Conservation (phyloP, 2,797 vertebrate genomes). For the Halcyon smyrnensis region DNA sequence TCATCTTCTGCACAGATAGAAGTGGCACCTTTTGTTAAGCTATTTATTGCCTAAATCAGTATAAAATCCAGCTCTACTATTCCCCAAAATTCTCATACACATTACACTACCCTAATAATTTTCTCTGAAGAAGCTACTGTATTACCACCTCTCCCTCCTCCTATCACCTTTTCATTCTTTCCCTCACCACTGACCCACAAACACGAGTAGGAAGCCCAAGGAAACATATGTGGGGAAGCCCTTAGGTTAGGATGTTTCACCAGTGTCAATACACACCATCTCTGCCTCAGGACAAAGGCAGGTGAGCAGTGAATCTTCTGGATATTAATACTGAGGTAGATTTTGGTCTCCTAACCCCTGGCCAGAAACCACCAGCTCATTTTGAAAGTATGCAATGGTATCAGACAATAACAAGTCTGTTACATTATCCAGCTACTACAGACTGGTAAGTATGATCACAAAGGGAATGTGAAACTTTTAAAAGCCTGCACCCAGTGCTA, state of each 20-base stretch:
- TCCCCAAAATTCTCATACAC: neutral
- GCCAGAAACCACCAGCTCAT: neutral
- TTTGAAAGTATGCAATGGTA: neutral
- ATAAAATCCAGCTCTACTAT: neutral
- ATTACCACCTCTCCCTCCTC: neutral
- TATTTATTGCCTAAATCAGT: neutral
- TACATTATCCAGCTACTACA: neutral
- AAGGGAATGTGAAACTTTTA: neutral
- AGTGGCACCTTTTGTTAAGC: neutral
- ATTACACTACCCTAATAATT: neutral
- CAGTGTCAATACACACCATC: neutral
- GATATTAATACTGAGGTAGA: neutral
- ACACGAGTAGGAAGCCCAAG: fast-evolving
- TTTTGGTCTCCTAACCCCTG: neutral
- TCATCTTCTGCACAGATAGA: neutral
- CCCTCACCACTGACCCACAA: neutral
- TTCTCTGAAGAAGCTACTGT: neutral
- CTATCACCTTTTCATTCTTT: neutral
- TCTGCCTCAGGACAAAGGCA: neutral
- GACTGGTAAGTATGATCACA: neutral
- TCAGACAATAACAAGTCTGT: neutral
- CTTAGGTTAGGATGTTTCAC: neutral
- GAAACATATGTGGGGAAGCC: neutral
- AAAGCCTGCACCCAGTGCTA: neutral
- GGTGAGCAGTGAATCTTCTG: neutral